Evolutionary conservation across 2,797 vertebrate species (phyloP), one percentile per base, ranked within the genome.

Genomic region (Menidia menidia): DNA sequence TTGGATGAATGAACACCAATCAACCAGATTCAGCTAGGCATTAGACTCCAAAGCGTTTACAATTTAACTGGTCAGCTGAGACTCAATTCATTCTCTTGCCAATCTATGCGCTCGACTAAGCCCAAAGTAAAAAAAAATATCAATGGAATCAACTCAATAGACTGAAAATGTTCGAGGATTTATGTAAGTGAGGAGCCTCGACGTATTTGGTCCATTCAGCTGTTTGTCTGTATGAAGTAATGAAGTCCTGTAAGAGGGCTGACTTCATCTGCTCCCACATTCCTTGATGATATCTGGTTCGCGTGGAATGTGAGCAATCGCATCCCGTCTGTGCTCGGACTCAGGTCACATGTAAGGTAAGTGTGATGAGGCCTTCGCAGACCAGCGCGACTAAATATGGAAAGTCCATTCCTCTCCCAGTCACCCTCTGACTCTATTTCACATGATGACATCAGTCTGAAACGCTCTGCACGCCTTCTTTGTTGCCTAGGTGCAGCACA

Each of bases 311-410:
- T 81, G 77, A 88, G 75, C 63, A 45, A 75, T 79, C 15, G 2
- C 69, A 75, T 82, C 73, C 81, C 56, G 75, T 75, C 79, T 73
- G 73, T 42, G 71, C 71, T 57, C 77, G 60, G 69, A 64, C 60
- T n/a, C 14, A 53, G 69, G 77, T 88, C 75, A 83, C 75, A 81
- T 86, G 76, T 71, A 59, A 85, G 66, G 73, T 84, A 64, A 82
- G 77, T 68, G 80, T 77, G 63, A 73, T 18, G 44, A 60, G 71
- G 59, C 44, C 50, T 64, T 56, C 12, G 15, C 77, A 68, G 72
- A 64, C 76, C 62, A 75, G 53, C 42, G 54, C 67, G 78, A 71
- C 87, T 91, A 90, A 91, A 93, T 88, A 90, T 91, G 89, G 89
- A 61, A 81, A 53, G 78, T 75, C 67, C 78, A 59, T 64, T 79